Evolutionary conservation across 2,797 vertebrate species (phyloP).

Genomic region (Mormyrops boulengeri): DNA sequence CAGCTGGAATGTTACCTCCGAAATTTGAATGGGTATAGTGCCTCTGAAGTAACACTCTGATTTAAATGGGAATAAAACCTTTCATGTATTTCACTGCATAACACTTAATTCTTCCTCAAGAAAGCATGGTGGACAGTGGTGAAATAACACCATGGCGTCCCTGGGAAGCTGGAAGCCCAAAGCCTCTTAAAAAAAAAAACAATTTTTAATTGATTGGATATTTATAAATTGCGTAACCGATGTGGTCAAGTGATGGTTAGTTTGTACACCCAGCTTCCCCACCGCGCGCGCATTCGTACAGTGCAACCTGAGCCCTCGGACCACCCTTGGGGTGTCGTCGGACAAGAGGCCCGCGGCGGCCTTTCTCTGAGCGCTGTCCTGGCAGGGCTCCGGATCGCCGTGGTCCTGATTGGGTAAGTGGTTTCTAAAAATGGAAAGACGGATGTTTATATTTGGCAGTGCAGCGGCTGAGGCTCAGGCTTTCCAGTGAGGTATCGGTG

Average conservation of each 20-base stretch:
- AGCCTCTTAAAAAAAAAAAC: neutral
- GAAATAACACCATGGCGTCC: neutral
- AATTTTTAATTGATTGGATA: neutral
- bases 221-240: neutral
- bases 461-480: neutral
- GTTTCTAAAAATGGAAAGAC: neutral
- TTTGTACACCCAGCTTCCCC: neutral
- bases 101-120: neutral
- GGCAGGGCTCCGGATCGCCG: neutral
- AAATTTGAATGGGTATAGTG: neutral
- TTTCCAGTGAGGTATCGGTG: neutral
- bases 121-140: neutral
- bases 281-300: neutral
- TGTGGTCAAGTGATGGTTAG: neutral
- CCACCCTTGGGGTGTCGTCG: neutral
- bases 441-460: conserved; percentile 7
- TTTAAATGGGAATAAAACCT: neutral
- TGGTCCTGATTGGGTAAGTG: neutral
- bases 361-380: neutral
- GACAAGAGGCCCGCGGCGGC: neutral
- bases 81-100: neutral
- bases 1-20: neutral
- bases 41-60: neutral
- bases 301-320: neutral
- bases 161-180: neutral